Evolutionary conservation across 92 coral and sea anemone genomes (phyloP).

Genomic region (Parazoanthus darwini): DNA sequence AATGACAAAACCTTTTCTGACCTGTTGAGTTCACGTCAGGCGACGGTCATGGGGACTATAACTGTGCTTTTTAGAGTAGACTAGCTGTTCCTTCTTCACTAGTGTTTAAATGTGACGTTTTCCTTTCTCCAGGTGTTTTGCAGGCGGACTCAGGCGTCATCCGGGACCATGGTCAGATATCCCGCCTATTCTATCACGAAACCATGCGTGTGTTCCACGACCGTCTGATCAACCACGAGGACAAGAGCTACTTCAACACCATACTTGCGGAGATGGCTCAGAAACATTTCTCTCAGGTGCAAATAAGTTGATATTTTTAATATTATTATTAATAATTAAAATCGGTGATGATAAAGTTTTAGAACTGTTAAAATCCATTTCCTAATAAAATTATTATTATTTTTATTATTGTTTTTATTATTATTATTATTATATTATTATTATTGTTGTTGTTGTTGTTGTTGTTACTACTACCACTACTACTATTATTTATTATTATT

Average conservation of each 20-base stretch:
- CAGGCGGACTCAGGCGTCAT: slow-evolving; percentile 97
- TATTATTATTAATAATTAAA: too few species aligned
- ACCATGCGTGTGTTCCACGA: slow-evolving; percentile 98
- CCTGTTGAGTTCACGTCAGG: background rate
- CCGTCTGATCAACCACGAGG: slow-evolving; percentile 94
- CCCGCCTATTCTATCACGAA: slow-evolving; percentile 96
- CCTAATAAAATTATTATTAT: too few species aligned
- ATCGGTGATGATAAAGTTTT: too few species aligned
- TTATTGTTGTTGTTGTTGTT: too few species aligned
- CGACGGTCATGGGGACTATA: slow-evolving; percentile 4
- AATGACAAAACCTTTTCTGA: slow-evolving; percentile 6
- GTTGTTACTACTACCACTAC: too few species aligned
- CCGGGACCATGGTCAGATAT: slow-evolving; percentile 89
- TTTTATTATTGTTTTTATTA: too few species aligned
- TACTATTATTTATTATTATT: too few species aligned
- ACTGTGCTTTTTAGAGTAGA: background rate
- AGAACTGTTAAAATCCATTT: too few species aligned
- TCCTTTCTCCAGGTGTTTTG: slow-evolving; percentile 70
- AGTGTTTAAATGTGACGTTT: background rate
- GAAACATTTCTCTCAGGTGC: slow-evolving; percentile 95
- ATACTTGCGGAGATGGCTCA: slow-evolving; percentile 98
- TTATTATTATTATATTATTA: too few species aligned
- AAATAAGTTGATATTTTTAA: background rate
- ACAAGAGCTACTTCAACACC: slow-evolving; percentile 84
- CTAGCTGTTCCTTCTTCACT: background rate